A percentile compares a stretch with the other conserved stretches of the same genome.
Evolutionary conservation across 2,113 vertebrate species (phyloP).

Genomic region (Heptranchias perlo): DNA sequence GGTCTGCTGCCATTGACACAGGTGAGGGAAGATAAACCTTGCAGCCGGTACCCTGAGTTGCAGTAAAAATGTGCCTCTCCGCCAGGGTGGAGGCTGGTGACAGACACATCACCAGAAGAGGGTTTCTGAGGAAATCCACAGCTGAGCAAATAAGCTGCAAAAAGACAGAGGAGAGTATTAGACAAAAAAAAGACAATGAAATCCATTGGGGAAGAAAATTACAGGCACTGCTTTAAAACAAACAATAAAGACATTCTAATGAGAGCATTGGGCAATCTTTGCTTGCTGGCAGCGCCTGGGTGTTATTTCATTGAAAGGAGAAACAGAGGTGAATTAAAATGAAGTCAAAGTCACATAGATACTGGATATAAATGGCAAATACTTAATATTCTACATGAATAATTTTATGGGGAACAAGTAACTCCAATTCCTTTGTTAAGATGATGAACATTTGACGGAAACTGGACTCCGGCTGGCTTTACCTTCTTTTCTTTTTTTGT

Average conservation of each 20-base stretch:
- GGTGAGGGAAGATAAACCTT: slow-evolving; percentile 61
- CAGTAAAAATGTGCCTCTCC: slow-evolving; percentile 81
- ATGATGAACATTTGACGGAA: background rate
- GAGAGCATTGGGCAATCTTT: background rate
- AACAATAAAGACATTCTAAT: background rate
- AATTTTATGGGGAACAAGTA: background rate
- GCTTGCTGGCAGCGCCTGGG: background rate
- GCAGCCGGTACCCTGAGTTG: slow-evolving; percentile 74
- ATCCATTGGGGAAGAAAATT: background rate
- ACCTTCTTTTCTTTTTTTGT: background rate
- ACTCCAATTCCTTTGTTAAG: background rate
- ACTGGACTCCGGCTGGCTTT: background rate
- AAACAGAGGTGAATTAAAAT: background rate
- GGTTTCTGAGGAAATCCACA: slow-evolving; percentile 76
- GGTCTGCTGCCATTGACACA: slow-evolving; percentile 85
- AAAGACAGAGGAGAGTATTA: background rate
- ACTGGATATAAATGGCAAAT: background rate
- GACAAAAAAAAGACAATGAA: background rate
- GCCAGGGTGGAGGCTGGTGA: slow-evolving; percentile 81
- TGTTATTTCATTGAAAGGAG: background rate
- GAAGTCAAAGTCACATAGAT: background rate
- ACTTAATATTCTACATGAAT: background rate
- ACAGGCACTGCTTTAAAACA: background rate
- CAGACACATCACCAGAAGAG: slow-evolving; percentile 72
- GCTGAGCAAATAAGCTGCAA: slow-evolving; percentile 77